Evolutionary conservation across 2,888 invertebrate genomes (phyloP).

Genomic region (Phyllotreta striolata): DNA sequence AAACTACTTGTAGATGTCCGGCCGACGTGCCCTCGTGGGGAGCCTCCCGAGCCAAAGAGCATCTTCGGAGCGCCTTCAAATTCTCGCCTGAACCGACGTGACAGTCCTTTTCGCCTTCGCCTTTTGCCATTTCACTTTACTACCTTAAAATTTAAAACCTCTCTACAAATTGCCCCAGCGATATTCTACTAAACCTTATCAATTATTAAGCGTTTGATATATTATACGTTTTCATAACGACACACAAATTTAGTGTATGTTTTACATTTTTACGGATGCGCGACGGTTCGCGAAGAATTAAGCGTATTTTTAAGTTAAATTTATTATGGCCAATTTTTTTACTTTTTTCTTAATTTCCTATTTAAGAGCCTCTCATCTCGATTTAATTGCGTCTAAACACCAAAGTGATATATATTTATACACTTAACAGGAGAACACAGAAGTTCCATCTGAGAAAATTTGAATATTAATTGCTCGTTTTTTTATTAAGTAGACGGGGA

Average conservation of each 20-base stretch:
- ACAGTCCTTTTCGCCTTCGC: constrained; percentile 49
- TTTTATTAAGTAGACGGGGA: neutral
- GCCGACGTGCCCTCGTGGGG: constrained; percentile 28
- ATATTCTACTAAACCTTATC: constrained; percentile 48
- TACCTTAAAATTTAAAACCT: constrained; percentile 57
- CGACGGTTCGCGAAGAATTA: neutral
- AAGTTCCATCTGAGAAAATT: constrained; percentile 49
- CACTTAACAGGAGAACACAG: constrained; percentile 27
- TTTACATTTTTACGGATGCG: neutral
- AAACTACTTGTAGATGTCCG: constrained; percentile 29
- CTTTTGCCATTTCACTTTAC: constrained; percentile 44
- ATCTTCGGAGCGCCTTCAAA: constrained; percentile 43
- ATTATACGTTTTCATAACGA: constrained; percentile 35
- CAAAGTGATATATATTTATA: constrained; percentile 14
- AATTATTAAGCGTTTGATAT: constrained; percentile 45
- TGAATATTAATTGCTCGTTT: constrained; percentile 47
- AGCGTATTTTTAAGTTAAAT: neutral
- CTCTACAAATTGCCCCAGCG: constrained; percentile 53
- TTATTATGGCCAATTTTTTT: neutral
- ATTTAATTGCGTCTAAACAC: constrained; percentile 10
- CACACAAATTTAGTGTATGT: constrained; percentile 20
- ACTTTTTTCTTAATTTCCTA: too few species aligned
- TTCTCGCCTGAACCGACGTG: constrained; percentile 52
- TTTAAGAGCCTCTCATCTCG: neutral
- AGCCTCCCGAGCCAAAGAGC: constrained; percentile 35